Base-by-base conservation (phyloP, 1,140 invertebrate genomes). In the Drosophila azteca region DNA sequence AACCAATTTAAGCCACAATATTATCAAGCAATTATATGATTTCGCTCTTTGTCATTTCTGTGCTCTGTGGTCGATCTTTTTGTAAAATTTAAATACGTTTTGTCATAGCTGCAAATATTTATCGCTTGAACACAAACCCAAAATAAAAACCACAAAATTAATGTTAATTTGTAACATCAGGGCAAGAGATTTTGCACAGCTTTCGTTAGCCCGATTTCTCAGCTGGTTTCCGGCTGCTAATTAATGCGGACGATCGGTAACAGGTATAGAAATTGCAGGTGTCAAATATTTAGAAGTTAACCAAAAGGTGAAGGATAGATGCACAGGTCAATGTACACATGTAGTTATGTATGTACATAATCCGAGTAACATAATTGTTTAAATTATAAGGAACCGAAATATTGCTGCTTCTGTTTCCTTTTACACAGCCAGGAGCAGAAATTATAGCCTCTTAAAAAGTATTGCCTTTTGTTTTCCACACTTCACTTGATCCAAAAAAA, bases 111-210 rank as follows among this genome's bases (percentile, higher is more conserved):
- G 44, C 7, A 26, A 26, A 35, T 11, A 8, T 68, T 68, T 68
- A 68, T 57, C 66, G 26, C 24, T 57, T 43, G 64, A 9, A 39
- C 17, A 50, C 50, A 43, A 9, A 39, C 17, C 64, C 50, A 43
- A 68, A 67, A 69, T 15, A 17, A 17, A 69, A 24, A 7, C 45
- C 13, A 15, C 29, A 73, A 73, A 73, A 63, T 73, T 4, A 63
- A 63, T 73, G 70, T 69, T 73, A 73, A 73, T 73, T 63, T 35
- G 51, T 20, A 72, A 51, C 70, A 63, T 39, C 51, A 55, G 51
- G 70, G 58, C 70, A 43, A 39, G 7, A 49, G 6, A 45, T 55
- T 73, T 44, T 63, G 31, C 15, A 53, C 50, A 55, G 9, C 29
- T 61, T 52, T 20, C 22, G 17, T 20, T 41, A 11, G 35, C 20